phyloP scores from a whole-genome alignment of 2,113 vertebrate species.

The Myotis davidii region DNA sequence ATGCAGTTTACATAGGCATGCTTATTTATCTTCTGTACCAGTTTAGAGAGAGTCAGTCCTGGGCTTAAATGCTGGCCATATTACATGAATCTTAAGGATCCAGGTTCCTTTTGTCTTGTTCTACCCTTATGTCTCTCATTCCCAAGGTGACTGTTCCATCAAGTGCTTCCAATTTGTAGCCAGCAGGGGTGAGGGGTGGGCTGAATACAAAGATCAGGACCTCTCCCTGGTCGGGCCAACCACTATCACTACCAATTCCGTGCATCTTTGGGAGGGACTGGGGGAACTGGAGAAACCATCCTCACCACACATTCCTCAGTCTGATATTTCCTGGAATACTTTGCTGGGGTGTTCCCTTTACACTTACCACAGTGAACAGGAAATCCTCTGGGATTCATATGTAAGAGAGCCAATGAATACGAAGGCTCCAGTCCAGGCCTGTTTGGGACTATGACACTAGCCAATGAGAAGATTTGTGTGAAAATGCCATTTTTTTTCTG shows the following conservation, averaged over 20 bases:
- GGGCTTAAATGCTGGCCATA: not conserved
- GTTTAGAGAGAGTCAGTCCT: not conserved
- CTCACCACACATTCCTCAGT: not conserved
- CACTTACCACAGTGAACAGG: not conserved
- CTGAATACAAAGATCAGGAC: not conserved
- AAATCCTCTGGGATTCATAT: not conserved
- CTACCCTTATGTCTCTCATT: not conserved
- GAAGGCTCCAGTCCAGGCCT: not conserved
- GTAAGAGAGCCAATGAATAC: not conserved
- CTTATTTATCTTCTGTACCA: not conserved
- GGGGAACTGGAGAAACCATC: not conserved
- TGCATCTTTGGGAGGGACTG: not conserved
- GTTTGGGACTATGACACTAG: not conserved
- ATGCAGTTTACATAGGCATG: not conserved
- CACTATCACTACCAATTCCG: not conserved
- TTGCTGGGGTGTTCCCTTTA: not conserved
- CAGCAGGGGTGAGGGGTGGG: too few species aligned
- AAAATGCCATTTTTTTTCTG: not conserved
- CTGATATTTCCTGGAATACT: not conserved
- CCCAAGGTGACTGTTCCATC: not conserved
- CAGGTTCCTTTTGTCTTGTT: not conserved
- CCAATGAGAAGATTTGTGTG: not conserved
- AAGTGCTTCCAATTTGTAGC: not conserved
- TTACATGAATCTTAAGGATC: not conserved
- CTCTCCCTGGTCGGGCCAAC: not conserved